Conservation (phyloP, 92 coral and sea anemone genomes). For the Umimayanthus chanpuru region DNA sequence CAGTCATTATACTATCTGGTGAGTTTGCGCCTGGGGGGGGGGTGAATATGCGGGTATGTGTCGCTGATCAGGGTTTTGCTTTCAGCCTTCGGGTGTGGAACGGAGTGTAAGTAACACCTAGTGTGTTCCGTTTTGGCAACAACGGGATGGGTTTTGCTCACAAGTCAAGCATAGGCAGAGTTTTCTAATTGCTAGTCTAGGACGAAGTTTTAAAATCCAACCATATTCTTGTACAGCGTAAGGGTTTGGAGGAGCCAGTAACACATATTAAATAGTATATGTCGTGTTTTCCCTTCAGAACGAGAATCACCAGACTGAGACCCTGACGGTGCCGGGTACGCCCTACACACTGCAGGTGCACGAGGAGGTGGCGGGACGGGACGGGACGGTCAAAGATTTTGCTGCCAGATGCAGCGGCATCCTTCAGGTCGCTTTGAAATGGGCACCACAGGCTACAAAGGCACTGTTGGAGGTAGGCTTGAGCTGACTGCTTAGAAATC, state of each 20-base stretch:
- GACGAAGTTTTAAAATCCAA: background rate
- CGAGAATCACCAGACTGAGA: slow-evolving; percentile 87
- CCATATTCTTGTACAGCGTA: background rate
- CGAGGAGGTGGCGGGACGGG: slow-evolving; percentile 95
- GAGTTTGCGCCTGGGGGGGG: slow-evolving; percentile 19
- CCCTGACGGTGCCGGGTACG: slow-evolving; percentile 75
- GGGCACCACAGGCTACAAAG: slow-evolving; percentile 97
- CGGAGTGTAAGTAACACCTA: background rate
- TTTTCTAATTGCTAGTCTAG: background rate
- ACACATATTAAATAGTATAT: no score
- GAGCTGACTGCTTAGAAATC: no score
- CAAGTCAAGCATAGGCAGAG: background rate
- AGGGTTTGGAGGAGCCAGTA: no score
- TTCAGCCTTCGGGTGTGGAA: background rate
- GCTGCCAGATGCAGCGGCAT: slow-evolving; percentile 98
- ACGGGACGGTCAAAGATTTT: slow-evolving; percentile 95
- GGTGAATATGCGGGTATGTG: background rate
- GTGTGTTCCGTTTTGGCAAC: no score
- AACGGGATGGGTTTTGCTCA: background rate
- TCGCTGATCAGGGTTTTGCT: background rate
- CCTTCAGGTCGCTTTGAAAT: slow-evolving; percentile 90
- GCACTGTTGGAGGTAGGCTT: slow-evolving; percentile 88
- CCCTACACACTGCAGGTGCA: slow-evolving; percentile 81
- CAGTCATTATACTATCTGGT: slow-evolving; percentile 90
- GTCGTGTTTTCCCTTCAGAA: slow-evolving; percentile 41